Evolutionary conservation across 2,113 vertebrate genomes (phyloP).

Genomic region (Nothoprocta pentlandii): DNA sequence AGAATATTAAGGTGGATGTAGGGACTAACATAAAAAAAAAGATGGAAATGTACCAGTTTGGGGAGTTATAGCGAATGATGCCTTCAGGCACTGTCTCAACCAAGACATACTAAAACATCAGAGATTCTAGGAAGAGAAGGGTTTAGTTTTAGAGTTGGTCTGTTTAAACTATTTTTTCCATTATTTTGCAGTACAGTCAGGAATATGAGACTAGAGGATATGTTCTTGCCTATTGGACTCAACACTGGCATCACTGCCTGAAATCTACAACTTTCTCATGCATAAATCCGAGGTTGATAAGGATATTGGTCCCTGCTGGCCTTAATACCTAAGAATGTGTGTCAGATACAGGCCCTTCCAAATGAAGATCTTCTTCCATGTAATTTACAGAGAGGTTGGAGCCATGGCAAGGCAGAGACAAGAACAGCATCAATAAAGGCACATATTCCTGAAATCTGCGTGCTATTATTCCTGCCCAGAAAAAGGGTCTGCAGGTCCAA

Average conservation of each 20-base stretch:
- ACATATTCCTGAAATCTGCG: slow-evolving; percentile 63
- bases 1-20: not conserved
- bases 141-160: not conserved
- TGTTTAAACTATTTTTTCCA: not conserved
- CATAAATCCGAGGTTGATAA: slow-evolving; percentile 9
- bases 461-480: slow-evolving; percentile 60
- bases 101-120: not conserved
- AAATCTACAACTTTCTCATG: not conserved
- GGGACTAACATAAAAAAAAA: not conserved
- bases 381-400: slow-evolving; percentile 2
- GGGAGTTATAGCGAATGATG: not conserved
- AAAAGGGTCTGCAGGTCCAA: slow-evolving; percentile 61
- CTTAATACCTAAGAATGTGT: not conserved
- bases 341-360: not conserved
- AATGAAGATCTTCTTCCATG: slow-evolving; percentile 13
- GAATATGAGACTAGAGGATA: not conserved
- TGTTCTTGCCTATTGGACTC: not conserved
- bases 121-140: not conserved
- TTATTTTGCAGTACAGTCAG: not conserved
- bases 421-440: slow-evolving; percentile 71
- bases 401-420: slow-evolving; percentile 25
- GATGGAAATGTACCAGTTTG: not conserved
- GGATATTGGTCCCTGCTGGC: slow-evolving; percentile 10
- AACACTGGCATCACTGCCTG: not conserved
- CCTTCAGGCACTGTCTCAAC: not conserved